Conservation (phyloP, 2,113 vertebrate species). For the Calcarius ornatus region DNA sequence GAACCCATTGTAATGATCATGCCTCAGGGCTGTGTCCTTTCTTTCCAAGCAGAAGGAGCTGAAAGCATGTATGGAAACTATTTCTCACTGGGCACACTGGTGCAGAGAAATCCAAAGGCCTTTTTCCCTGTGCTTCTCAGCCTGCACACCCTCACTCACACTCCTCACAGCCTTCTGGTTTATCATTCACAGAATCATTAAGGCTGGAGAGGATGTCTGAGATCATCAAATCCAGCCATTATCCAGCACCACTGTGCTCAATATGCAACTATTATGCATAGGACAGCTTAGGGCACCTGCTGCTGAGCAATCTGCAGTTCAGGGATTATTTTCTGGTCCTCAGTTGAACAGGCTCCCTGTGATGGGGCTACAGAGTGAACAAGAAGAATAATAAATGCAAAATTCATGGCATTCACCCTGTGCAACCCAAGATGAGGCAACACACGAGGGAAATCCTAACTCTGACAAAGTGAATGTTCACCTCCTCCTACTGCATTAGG, state of each 20-base stretch:
- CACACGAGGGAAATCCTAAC: fast-evolving
- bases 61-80: slow-evolving; percentile 35
- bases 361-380: neutral
- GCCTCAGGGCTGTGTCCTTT: slow-evolving; percentile 24
- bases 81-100: neutral
- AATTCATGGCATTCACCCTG: fast-evolving
- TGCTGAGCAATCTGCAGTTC: neutral
- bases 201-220: neutral
- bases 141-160: neutral
- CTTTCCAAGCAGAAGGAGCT: slow-evolving; percentile 7
- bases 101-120: neutral
- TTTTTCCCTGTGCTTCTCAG: neutral
- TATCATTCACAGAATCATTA: neutral
- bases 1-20: neutral
- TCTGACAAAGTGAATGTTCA: neutral
- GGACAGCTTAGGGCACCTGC: neutral
- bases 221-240: neutral
- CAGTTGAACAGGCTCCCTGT: neutral
- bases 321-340: neutral
- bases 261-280: neutral
- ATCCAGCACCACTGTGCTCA: neutral
- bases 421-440: neutral
- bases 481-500: neutral
- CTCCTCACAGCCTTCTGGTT: neutral
- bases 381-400: neutral